phyloP scores from a whole-genome alignment of 2,113 vertebrate genomes.

The Prolemur simus region DNA sequence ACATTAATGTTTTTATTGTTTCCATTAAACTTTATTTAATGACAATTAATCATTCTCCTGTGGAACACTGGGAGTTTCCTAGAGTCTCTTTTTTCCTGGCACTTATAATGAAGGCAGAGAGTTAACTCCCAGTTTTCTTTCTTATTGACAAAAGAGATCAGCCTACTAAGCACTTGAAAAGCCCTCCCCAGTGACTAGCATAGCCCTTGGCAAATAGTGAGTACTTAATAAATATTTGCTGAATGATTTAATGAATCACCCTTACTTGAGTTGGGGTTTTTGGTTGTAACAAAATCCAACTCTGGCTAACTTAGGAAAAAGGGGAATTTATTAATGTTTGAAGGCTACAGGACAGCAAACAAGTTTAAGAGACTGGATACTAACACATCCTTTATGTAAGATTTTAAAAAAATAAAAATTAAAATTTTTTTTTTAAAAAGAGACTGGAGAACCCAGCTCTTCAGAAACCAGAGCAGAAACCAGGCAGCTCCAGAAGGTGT shows the following conservation, averaged over 20 bases:
- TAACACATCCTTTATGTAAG: no score
- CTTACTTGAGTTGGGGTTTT: neutral
- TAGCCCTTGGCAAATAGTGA: slow-evolving; percentile 27
- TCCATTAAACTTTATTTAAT: slow-evolving; percentile 32
- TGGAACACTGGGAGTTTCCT: neutral
- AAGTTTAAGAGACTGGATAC: neutral
- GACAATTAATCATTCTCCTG: neutral
- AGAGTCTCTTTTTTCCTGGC: neutral
- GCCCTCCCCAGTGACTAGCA: neutral
- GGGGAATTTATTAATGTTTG: neutral
- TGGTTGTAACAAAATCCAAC: slow-evolving; percentile 21
- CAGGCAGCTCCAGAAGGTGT: neutral
- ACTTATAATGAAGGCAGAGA: slow-evolving; percentile 11
- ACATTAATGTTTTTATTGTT: slow-evolving; percentile 24
- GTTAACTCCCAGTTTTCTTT: slow-evolving; percentile 26
- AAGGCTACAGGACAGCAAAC: neutral
- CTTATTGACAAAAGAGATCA: slow-evolving; percentile 36
- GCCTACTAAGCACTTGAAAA: neutral
- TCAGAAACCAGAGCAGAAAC: slow-evolving; percentile 10
- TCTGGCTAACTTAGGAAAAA: slow-evolving; percentile 23
- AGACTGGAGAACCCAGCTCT: neutral
- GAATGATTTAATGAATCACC: slow-evolving; percentile 21
- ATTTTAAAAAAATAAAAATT: no score
- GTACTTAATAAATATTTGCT: slow-evolving; percentile 49
- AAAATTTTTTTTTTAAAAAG: neutral